Conservation (phyloP, 2,797 vertebrate species). For the Hephaestus fuliginosus region DNA sequence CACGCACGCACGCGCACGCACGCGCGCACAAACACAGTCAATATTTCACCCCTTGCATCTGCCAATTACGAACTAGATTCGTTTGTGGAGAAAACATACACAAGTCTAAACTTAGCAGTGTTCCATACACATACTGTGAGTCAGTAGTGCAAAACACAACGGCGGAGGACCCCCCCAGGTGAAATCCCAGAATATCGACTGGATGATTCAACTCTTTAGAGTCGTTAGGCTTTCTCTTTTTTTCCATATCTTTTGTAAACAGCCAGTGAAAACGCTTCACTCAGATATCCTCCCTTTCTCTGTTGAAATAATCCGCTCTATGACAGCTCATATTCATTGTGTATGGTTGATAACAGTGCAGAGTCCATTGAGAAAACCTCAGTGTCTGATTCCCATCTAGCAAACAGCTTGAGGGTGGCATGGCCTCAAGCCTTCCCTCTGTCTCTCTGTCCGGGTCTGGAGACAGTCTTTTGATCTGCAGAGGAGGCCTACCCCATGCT, state of each 20-base stretch:
- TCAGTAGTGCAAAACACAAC: constrained; percentile 82
- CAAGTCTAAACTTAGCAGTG: constrained; percentile 85
- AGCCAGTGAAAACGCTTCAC: constrained; percentile 58
- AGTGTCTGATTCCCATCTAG: constrained; percentile 57
- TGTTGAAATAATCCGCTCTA: constrained; percentile 63
- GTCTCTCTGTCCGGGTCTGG: constrained; percentile 68
- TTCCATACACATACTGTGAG: constrained; percentile 81
- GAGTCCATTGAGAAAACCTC: constrained; percentile 66
- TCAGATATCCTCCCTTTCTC: constrained; percentile 59
- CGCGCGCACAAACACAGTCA: constrained; percentile 65
- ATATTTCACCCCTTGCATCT: constrained; percentile 83
- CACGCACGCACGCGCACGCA: constrained; percentile 38
- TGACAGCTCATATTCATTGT: constrained; percentile 63
- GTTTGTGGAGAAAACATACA: constrained; percentile 80
- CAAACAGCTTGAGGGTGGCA: constrained; percentile 76
- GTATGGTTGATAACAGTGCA: constrained; percentile 41
- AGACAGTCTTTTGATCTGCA: constrained; percentile 76
- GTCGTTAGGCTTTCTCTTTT: constrained; percentile 66
- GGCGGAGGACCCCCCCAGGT: constrained; percentile 78
- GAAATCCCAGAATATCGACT: constrained; percentile 84
- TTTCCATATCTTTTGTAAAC: constrained; percentile 62
- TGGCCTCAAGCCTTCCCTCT: constrained; percentile 73
- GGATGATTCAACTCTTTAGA: constrained; percentile 80
- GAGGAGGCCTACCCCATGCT: constrained; percentile 71
- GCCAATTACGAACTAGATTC: constrained; percentile 81